Evolutionary conservation across 2,113 vertebrate species (phyloP), one percentile per base, ranked within the genome.

Genomic region (Cebus imitator): DNA sequence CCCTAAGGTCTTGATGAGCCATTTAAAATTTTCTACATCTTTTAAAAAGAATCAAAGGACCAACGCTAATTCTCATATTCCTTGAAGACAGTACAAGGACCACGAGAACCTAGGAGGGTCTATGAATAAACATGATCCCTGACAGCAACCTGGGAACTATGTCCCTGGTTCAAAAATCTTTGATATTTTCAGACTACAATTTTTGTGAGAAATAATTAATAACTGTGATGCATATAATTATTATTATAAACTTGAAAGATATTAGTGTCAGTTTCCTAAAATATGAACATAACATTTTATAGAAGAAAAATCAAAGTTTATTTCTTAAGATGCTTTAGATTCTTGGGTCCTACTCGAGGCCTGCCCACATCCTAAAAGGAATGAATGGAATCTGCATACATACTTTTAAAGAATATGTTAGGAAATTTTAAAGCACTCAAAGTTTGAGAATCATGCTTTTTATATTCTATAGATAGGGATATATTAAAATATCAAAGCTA

Each of bases 1-100:
- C 83, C 40, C 52, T 82, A 87, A 93, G 52, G 13, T 78, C 52
- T 94, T 32, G 2, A 92, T 83, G 72, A 96, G 79, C 61, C 16
- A 23, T 94, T 98, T 93, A 43, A 75, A 86, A 90, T 92, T 82
- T 88, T 83, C 72, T 81, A 81, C 85, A 50, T 95, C 73, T 80
- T 13, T 89, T 95, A 76, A 78, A 87, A 75, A 86, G 17, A 85
- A 80, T 45, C 66, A 85, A 89, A 87, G 25, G 35, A 61, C 40
- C 27, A 76, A 68, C 6, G 2, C 23, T 90, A 72, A 94, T 78
- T 80, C 30, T 30, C 64, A 10, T 58, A 66, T 55, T 80, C 30
- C 21, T 75, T 87, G 84, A 94, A 85, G 48, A 79, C 30, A 25
- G 23, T n/a, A 40, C 5, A 90, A 10, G 48, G 5, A 61, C 2